Base-by-base conservation (phyloP, 1,140 invertebrate species). In the Anoplolepis gracilipes region DNA sequence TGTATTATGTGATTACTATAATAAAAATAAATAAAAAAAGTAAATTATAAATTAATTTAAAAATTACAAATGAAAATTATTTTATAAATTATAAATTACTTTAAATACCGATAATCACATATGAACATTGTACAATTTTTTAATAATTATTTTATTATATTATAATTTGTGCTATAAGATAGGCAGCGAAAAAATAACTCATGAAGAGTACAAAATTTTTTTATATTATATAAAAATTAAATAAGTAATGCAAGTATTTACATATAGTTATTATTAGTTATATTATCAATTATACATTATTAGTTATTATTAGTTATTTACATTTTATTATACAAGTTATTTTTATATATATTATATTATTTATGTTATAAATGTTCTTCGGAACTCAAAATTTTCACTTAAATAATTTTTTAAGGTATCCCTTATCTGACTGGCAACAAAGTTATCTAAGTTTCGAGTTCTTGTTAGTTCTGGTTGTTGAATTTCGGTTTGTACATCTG, bases 391-490 rank as follows among this genome's bases (percentile, higher is more conserved):
- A 65, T 65, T n/a, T 65, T 65, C 33, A 65, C 7, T 19, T 10
- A 65, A 65, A 36, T 36, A 36, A 36, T 36, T 36, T 36, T 36
- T 36, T 19, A 65, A 7, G 8, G n/a, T 22, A 39, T 65, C 62
- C 33, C 62, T 65, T 65, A 65, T 39, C 19, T 36, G 33, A 39
- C 33, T 65, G 3, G 19, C 62, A n/a, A 10, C 8, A 36, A 65
- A 65, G 19, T 65, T 65, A 65, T 65, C 62, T 19, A 65, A 65
- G 33, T n/a, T 65, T 22, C 7, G 62, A 65, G 19, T 8, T 65
- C 62, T 65, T 65, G n/a, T 22, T 65, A 1, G 10, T 59, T 59
- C 55, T 59, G 55, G 22, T 59, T 13, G 30, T 1, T 11, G 30
- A 3, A 10, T 16, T 65, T 65, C 30, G 22, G 10, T 3, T 28